Conservation (phyloP, 2,797 vertebrate species). For the Acipenser ruthenus region DNA sequence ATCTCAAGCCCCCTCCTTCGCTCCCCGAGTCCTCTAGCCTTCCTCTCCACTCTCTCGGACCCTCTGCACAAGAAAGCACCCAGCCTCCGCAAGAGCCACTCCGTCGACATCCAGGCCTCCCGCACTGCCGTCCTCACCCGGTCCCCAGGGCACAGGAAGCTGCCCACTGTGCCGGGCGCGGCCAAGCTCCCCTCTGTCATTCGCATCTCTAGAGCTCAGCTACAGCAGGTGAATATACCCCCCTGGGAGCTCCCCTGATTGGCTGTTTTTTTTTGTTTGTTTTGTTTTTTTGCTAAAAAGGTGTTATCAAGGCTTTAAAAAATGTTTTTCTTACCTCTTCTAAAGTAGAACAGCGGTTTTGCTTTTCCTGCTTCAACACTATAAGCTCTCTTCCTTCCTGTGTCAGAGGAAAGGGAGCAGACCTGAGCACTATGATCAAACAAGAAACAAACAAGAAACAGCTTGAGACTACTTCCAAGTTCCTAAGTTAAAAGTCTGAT, state of each 20-base stretch:
- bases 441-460: too few species aligned
- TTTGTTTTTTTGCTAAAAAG: neutral
- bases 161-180: slow-evolving; percentile 75
- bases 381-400: too few species aligned
- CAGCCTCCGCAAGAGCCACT: slow-evolving; percentile 73
- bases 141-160: slow-evolving; percentile 73
- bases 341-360: too few species aligned
- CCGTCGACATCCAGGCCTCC: slow-evolving; percentile 62
- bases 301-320: too few species aligned
- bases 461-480: too few species aligned
- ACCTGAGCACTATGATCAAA: too few species aligned
- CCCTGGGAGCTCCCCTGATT: slow-evolving; percentile 10
- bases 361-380: too few species aligned
- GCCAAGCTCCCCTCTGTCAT: slow-evolving; percentile 81
- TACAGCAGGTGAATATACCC: slow-evolving; percentile 78
- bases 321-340: too few species aligned
- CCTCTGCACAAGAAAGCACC: slow-evolving; percentile 65
- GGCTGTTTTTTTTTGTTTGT: too few species aligned
- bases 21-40: slow-evolving; percentile 76
- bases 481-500: too few species aligned
- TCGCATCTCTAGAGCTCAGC: slow-evolving; percentile 83
- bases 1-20: slow-evolving; percentile 71
- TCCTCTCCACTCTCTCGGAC: slow-evolving; percentile 68
- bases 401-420: too few species aligned
- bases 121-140: slow-evolving; percentile 47